phyloP scores from a whole-genome alignment of 2,797 vertebrate genomes.

The Numenius phaeopus region DNA sequence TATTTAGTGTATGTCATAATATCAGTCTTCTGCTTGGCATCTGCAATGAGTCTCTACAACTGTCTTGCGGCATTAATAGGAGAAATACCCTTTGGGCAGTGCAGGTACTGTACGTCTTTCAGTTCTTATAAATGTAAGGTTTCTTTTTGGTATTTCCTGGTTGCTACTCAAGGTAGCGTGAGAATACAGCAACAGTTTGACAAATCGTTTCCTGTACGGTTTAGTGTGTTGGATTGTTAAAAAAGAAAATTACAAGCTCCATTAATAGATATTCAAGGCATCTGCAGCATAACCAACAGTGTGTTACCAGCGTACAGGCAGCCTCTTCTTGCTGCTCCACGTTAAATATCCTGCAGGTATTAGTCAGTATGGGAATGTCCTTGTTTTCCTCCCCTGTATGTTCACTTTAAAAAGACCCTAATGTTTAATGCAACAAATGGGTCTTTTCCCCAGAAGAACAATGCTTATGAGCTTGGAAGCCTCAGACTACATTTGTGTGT shows the following conservation, averaged over 20 bases:
- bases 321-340: neutral
- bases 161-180: neutral
- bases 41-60: slow-evolving; percentile 90
- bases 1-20: slow-evolving; percentile 93
- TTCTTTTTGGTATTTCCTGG: neutral
- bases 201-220: neutral
- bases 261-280: neutral
- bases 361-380: neutral
- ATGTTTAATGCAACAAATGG: neutral
- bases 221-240: neutral
- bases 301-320: neutral
- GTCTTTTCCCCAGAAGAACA: neutral
- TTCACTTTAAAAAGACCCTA: neutral
- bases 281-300: neutral
- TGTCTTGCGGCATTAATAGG: slow-evolving; percentile 89
- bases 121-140: neutral
- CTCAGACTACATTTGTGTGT: neutral
- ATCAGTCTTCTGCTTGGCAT: slow-evolving; percentile 92
- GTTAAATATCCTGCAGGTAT: neutral
- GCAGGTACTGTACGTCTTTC: slow-evolving; percentile 81
- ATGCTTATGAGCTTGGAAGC: neutral
- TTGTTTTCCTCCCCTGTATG: neutral
- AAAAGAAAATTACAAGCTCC: neutral
- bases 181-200: neutral
- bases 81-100: slow-evolving; percentile 83